Evolutionary conservation across 2,113 vertebrate species (phyloP), one percentile per base, ranked within the genome.

Genomic region (Bubo bubo): DNA sequence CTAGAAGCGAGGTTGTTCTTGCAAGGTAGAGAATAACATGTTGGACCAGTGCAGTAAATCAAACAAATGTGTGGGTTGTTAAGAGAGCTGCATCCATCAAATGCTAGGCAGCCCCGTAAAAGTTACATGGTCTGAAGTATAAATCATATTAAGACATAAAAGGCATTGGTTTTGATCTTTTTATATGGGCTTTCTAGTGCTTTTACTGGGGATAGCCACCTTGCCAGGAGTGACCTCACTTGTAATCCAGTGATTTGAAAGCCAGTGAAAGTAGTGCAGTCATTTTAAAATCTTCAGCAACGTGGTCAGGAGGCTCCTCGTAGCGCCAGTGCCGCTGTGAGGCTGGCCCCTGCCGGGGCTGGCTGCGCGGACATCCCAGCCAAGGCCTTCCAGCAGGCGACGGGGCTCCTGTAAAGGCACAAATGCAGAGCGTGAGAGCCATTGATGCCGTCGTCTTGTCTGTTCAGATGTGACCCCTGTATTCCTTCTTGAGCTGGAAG

Each of bases 21-120:
- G 89, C 90, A 93, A 95, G 89, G 71, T 55, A 58, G 88, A 95
- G 84, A 94, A 81, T 91, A 81, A 72, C 94, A 45, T 10, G 6
- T 92, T 95, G 75, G 82, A 93, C 93, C 39, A 45, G 34, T 17
- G 39, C 77, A 95, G 94, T 96, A 97, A 97, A 97, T 95, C 93
- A 95, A 62, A 92, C 63, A 77, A 93, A 95, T 79, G 76, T 68
- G 86, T 89, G 83, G 43, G 66, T 81, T 88, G 82, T 92, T 96
- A 90, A 94, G 81, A 94, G 85, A 79, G 91, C 60, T 84, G 81
- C 89, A 96, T 96, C 91, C 43, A 84, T 95, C 91, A 95, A 85
- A 79, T 74, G 47, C 87, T 58, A 93, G 89, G 89, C 87, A 96
- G 77, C 63, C 60, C 79, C 5, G n/a, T 95, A 83, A 82, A 97